Percentiles rank a stretch among this genome's conserved stretches.
phyloP scores from a whole-genome alignment of 2,797 vertebrate genomes.

The Diceros bicornis region DNA sequence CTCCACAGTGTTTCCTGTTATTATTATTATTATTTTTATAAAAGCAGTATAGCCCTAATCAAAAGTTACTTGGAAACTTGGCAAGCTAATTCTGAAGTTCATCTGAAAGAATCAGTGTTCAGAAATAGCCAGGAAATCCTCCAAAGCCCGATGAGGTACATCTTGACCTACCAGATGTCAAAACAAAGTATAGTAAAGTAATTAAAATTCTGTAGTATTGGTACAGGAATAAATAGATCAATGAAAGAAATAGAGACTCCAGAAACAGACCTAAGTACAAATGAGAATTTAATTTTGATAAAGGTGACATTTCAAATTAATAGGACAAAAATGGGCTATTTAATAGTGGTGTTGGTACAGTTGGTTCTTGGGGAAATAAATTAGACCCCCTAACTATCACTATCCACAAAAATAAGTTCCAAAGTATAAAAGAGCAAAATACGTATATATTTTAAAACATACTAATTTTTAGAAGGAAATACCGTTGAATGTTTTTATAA shows the following conservation, averaged over 20 bases:
- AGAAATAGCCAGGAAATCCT: neutral
- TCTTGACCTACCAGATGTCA: neutral
- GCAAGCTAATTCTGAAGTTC: neutral
- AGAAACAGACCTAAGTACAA: neutral
- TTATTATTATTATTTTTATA: neutral
- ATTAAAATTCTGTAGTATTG: neutral
- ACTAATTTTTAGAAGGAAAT: neutral
- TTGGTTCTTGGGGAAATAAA: neutral
- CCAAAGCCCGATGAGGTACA: neutral
- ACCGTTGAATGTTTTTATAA: neutral
- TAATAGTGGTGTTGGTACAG: neutral
- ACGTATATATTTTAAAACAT: neutral
- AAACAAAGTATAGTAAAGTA: neutral
- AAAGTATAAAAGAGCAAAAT: neutral
- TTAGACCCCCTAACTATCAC: neutral
- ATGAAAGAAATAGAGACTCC: neutral
- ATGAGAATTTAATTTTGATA: conserved; percentile 14
- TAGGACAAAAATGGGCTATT: neutral
- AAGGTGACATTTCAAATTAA: conserved; percentile 1
- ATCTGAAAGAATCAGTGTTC: neutral
- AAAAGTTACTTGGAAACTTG: neutral
- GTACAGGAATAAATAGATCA: neutral
- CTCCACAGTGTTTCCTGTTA: too few relatives aligned
- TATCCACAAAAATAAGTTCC: neutral
- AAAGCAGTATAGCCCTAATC: neutral